Evolutionary conservation across 2,113 vertebrate genomes (phyloP), one percentile per base, ranked within the genome.

Genomic region (Cnemophilus loriae): DNA sequence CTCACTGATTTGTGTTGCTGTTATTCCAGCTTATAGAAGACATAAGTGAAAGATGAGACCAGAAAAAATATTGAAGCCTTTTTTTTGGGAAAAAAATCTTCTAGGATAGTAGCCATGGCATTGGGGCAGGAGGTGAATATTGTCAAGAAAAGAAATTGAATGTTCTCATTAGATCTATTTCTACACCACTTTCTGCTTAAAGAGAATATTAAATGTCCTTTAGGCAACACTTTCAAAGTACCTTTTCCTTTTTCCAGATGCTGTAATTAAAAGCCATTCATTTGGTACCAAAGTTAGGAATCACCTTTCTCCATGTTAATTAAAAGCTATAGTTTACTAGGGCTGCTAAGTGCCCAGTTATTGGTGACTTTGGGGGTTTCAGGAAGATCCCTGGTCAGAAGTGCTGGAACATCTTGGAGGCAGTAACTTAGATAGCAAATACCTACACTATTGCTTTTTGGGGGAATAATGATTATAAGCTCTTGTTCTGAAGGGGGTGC

Each of bases 181-280:
- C 63, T 90, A 59, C 17, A 55, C 14, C 10, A 44, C 71, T 92
- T 85, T 79, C 55, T 44, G 59, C 63, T 93, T 67, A 52, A 61
- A 65, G 83, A 95, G 46, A 67, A 49, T 82, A 80, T 78, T 83
- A 71, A 84, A 64, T 87, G 26, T 78, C 69, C 71, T 93, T 89
- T 77, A 87, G 59, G 70, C 78, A 95, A 50, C 26, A 42, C 46
- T 87, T 93, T 3, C 9, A 85, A 88, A 86, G 24, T 46, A 52
- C 35, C 20, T 65, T 77, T 88, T 81, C 22, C 13, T 57, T 85
- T 59, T 81, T 77, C 47, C 24, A n/a, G 33, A 14, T 92, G 23
- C 47, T 87, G 64, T 84, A 93, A 92, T 88, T 80, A 92, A 73
- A 91, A 81, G 47, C 33, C 60, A 67, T 88, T 86, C 2, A 3